Evolutionary conservation across 1,140 invertebrate species (phyloP), one percentile per base, ranked within the genome.

Genomic region (Phymastichus coffea): DNA sequence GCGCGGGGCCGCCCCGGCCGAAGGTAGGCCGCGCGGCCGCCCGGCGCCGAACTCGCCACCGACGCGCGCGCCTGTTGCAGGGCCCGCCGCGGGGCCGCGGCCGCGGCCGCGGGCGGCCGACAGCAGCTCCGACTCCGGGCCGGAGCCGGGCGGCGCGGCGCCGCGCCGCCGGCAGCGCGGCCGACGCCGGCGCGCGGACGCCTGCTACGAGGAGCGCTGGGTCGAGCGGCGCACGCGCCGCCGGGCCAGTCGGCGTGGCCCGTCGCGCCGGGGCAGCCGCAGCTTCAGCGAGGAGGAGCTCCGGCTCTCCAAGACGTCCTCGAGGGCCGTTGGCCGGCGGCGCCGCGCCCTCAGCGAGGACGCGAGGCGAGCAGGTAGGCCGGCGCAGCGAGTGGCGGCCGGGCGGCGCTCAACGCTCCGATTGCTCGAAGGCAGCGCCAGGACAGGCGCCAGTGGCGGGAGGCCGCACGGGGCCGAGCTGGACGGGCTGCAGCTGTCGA

Each of bases 211-310:
- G 28, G 75, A 79, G 41, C 67, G 67, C 4, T 79, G 75, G 77
- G 69, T 75, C 19, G 72, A 79, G 58, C 70, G 65, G 28, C 65
- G 75, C 25, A 78, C 71, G 0, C 63, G 72, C 6, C 66, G 70
- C 55, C 64, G 72, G 41, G 68, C 75, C 23, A 76, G 70, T 66
- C 41, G 33, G 22, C 35, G 55, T 4, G 28, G 28, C 28, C 6
- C 70, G 0, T 63, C 70, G 15, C 70, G 76, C 37, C 63, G 70
- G 19, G 72, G 73, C 14, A 78, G 73, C 61, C 68, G 72, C 0
- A 79, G 77, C 57, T 79, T 75, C 38, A 80, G 78, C 52, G 77
- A 81, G 44, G 77, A 80, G 47, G 76, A 81, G 59, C 61, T 79
- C 1, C 65, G 72, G 15, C 23, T 72, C 1, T 68, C 76, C 2